Evolutionary conservation across 2,113 vertebrate genomes (phyloP).

Genomic region (Anoura caudifer): DNA sequence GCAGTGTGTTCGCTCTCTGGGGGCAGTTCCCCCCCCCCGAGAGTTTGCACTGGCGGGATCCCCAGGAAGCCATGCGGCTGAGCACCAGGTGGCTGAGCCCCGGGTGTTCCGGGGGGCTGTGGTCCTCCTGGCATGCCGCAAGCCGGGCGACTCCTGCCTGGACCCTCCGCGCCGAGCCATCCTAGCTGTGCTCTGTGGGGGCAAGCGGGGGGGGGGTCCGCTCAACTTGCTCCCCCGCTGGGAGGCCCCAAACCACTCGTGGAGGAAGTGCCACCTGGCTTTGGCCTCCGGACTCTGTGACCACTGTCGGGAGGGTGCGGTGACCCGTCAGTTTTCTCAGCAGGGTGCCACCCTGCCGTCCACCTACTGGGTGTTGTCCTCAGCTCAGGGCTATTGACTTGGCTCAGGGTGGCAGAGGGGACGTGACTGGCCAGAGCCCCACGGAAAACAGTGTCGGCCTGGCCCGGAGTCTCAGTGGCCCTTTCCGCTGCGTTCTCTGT

Average conservation of each 20-base stretch:
- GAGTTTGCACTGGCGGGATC: neutral
- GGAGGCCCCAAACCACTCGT: neutral
- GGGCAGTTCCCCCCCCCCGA: neutral
- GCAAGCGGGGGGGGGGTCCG: neutral
- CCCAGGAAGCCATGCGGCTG: neutral
- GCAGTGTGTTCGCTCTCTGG: neutral
- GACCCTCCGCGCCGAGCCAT: neutral
- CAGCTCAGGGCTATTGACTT: neutral
- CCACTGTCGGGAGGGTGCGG: neutral
- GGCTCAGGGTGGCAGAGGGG: neutral
- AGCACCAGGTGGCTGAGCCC: fast-evolving
- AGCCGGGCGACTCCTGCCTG: neutral
- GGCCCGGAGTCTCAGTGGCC: fast-evolving
- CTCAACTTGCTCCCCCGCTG: no score
- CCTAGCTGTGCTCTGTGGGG: fast-evolving
- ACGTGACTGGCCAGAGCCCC: fast-evolving
- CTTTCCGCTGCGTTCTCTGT: fast-evolving
- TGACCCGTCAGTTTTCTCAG: neutral
- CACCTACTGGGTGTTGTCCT: neutral
- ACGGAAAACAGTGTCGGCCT: neutral
- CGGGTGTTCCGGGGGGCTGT: fast-evolving
- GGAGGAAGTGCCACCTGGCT: neutral
- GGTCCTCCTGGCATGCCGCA: neutral
- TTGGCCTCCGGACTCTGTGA: neutral
- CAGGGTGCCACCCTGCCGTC: neutral